Evolutionary conservation across 2,888 invertebrate genomes (phyloP).

Genomic region (Esperia sulphurella): DNA sequence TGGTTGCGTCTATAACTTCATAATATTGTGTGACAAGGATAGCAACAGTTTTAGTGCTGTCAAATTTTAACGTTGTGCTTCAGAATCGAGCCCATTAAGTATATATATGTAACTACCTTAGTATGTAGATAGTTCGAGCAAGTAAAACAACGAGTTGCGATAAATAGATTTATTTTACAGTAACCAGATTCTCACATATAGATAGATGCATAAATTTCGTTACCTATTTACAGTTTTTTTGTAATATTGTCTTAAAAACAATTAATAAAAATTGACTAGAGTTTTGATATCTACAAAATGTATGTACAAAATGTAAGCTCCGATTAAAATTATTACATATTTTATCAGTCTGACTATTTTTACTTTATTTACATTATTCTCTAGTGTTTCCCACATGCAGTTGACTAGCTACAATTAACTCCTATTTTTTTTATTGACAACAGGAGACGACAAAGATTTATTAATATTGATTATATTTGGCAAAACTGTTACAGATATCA

Average conservation of each 20-base stretch:
- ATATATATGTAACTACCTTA: too few species aligned
- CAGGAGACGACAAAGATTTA: conserved; percentile 14
- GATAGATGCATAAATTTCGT: conserved; percentile 36
- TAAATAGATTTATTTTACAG: conserved; percentile 65
- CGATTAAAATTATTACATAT: conserved; percentile 60
- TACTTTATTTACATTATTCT: conserved; percentile 27
- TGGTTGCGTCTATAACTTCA: too few species aligned
- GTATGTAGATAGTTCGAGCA: not conserved
- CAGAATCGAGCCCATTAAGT: too few species aligned
- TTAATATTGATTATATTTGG: conserved; percentile 15
- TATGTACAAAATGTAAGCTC: conserved; percentile 74
- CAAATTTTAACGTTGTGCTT: too few species aligned
- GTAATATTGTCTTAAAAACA: conserved; percentile 75
- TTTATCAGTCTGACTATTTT: conserved; percentile 57
- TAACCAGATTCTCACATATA: conserved; percentile 54
- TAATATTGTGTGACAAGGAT: too few species aligned
- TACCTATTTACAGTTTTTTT: conserved; percentile 66
- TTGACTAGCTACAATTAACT: conserved; percentile 13
- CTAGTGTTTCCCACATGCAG: conserved; percentile 11
- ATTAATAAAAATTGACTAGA: conserved; percentile 76
- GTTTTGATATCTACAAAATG: conserved; percentile 66
- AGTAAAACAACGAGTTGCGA: conserved; percentile 26
- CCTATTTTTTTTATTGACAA: conserved; percentile 13
- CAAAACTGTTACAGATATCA: not conserved
- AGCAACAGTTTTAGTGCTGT: too few species aligned